A percentile compares a stretch with the other conserved stretches of the same genome.
Conservation (phyloP, 2,888 invertebrate genomes). For the Archaeoteleia sp. region DNA sequence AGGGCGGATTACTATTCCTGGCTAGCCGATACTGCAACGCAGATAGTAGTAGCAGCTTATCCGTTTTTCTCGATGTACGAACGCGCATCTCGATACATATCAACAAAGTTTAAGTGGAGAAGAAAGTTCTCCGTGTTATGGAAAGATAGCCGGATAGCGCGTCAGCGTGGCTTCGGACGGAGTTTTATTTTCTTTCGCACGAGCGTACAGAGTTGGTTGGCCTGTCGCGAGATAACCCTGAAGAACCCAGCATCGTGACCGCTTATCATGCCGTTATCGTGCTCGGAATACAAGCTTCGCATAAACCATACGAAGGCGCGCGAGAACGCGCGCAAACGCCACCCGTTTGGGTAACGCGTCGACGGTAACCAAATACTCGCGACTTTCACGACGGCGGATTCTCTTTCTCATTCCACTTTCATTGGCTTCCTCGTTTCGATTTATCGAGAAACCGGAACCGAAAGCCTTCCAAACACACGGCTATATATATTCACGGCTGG, state of each 20-base stretch:
- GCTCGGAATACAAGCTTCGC: slow-evolving; percentile 59
- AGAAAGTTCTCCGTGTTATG: slow-evolving; percentile 50
- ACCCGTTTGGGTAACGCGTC: slow-evolving; percentile 48
- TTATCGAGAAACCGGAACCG: slow-evolving; percentile 74
- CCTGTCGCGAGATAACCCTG: slow-evolving; percentile 74
- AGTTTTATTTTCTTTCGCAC: slow-evolving; percentile 49
- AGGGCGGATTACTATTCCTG: too few species aligned
- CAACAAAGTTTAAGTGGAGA: slow-evolving; percentile 48
- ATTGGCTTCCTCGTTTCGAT: slow-evolving; percentile 70
- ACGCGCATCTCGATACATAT: slow-evolving; percentile 2
- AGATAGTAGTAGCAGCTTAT: too few species aligned
- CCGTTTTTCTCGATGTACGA: too few species aligned
- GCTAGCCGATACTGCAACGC: too few species aligned
- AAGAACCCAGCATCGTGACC: slow-evolving; percentile 70
- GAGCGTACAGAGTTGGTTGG: slow-evolving; percentile 69
- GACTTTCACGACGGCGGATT: slow-evolving; percentile 62
- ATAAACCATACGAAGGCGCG: slow-evolving; percentile 56
- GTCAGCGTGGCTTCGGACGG: slow-evolving; percentile 46
- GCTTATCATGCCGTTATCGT: slow-evolving; percentile 73
- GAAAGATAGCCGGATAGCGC: slow-evolving; percentile 48
- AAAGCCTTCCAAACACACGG: slow-evolving; percentile 57
- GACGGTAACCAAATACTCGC: slow-evolving; percentile 59
- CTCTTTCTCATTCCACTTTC: slow-evolving; percentile 70
- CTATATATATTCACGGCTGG: neutral
- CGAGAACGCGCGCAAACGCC: slow-evolving; percentile 42